Evolutionary conservation across 2,113 vertebrate genomes (phyloP), one percentile per base, ranked within the genome.

Genomic region (Podarcis muralis): DNA sequence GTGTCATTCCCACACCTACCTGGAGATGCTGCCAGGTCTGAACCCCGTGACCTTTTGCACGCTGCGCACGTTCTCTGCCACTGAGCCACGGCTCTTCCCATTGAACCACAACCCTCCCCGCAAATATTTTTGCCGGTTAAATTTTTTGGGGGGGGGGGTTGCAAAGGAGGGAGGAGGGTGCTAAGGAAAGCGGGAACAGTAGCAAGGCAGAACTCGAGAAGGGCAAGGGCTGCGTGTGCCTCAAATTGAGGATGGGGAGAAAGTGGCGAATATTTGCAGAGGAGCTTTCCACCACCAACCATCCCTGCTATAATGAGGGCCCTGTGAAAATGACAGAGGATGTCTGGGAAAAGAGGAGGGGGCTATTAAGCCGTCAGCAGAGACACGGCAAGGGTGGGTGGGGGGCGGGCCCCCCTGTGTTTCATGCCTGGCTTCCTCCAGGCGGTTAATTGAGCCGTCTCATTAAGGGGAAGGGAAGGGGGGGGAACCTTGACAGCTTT

Each of bases 391-490:
- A 84, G 83, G 83, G 83, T 78, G 85, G 85, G 76, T 3, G 71
- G 68, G 79, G 35, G 16, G 75, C 30, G 76, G 11, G 30, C 37
- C 81, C 66, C 53, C 59, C 57, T 69, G 43, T 71, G 78, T 87
- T 92, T 94, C 91, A 92, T 90, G 88, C 89, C 90, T 87, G 86
- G 86, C 18, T 87, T 80, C 86, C 86, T 81, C 85, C 90, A 91
- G 88, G 80, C 92, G 84, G 86, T 91, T 94, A 94, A 94, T 94
- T 94, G 91, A 94, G 89, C 89, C 88, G 84, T 94, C 90, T 92
- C 84, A 87, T 91, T 94, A 90, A 88, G 86, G 78, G 48, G 18
- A 65, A 65, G 9, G 43, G 79, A 27, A 32, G 11, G 66, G 84
- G 86, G 86, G 88, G 77, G 48, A 12, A 68, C 71, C 69, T 85